phyloP scores from a whole-genome alignment of 2,888 invertebrate species.

The Nemotelus nigrinus region DNA sequence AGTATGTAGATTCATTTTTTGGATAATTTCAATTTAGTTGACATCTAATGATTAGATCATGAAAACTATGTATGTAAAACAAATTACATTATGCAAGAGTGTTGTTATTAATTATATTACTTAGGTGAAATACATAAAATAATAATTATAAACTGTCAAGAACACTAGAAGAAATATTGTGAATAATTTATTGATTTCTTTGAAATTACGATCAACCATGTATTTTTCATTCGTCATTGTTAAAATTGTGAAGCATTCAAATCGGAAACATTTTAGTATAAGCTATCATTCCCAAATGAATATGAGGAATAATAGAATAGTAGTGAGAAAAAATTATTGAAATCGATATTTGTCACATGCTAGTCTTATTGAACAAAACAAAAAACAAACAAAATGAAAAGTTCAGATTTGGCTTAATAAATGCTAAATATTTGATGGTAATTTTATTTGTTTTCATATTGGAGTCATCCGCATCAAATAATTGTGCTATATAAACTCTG shows the following conservation, averaged over 20 bases:
- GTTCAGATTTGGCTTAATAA: conserved; percentile 34
- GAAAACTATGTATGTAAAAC: background rate
- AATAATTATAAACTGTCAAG: background rate
- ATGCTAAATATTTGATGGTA: conserved; percentile 18
- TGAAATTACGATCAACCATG: background rate
- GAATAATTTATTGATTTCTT: conserved; percentile 42
- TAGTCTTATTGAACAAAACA: conserved; percentile 45
- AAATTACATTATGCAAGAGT: too few species aligned
- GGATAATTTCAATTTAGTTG: background rate
- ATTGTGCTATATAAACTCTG: too few species aligned
- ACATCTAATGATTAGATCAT: conserved; percentile 5
- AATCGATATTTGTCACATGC: conserved; percentile 46
- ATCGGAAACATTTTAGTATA: conserved; percentile 35
- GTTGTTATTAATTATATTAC: too few species aligned
- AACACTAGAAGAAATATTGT: conserved; percentile 11
- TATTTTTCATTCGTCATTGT: conserved; percentile 35
- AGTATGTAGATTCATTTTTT: too few species aligned
- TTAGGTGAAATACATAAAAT: background rate
- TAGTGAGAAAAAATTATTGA: background rate
- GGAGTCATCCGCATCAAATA: too few species aligned
- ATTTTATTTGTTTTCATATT: background rate
- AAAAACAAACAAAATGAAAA: background rate
- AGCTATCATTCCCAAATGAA: conserved; percentile 44
- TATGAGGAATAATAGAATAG: background rate
- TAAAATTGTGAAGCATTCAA: conserved; percentile 10